A percentile compares a stretch with the other conserved stretches of the same genome.
Evolutionary conservation across 2,113 vertebrate genomes (phyloP).

Genomic region (Erythrocercus mccallii): DNA sequence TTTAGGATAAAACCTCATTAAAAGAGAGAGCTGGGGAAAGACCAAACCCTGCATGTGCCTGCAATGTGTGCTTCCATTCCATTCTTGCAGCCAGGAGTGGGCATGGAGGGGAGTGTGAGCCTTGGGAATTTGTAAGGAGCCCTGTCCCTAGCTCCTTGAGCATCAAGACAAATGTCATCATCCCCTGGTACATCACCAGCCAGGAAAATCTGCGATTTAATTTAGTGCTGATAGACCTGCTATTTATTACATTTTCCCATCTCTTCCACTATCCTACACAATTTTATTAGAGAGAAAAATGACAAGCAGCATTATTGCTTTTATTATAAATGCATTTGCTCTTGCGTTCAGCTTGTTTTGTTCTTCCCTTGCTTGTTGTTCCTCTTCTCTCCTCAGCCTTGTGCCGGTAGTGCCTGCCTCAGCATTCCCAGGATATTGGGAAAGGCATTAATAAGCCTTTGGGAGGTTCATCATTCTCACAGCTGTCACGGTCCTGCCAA

Average conservation of each 20-base stretch:
- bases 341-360: background rate
- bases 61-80: background rate
- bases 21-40: background rate
- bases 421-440: constrained; percentile 31
- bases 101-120: background rate
- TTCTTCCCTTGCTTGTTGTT: background rate
- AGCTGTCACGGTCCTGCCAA: background rate
- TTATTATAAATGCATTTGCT: constrained; percentile 72
- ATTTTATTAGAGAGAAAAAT: constrained; percentile 70
- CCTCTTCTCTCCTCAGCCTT: background rate
- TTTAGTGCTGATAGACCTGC: constrained; percentile 48
- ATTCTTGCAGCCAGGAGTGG: background rate
- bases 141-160: background rate
- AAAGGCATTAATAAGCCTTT: background rate
- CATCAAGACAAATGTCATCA: background rate
- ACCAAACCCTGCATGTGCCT: background rate
- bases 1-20: background rate
- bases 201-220: constrained; percentile 35
- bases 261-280: constrained; percentile 33
- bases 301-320: constrained; percentile 64
- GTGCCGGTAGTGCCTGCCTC: constrained; percentile 30
- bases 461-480: background rate
- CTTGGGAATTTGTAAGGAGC: background rate
- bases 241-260: constrained; percentile 54
- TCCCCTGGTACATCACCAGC: constrained; percentile 46